Base-by-base conservation (phyloP, 2,888 invertebrate genomes). In the Tiliacea citrago region DNA sequence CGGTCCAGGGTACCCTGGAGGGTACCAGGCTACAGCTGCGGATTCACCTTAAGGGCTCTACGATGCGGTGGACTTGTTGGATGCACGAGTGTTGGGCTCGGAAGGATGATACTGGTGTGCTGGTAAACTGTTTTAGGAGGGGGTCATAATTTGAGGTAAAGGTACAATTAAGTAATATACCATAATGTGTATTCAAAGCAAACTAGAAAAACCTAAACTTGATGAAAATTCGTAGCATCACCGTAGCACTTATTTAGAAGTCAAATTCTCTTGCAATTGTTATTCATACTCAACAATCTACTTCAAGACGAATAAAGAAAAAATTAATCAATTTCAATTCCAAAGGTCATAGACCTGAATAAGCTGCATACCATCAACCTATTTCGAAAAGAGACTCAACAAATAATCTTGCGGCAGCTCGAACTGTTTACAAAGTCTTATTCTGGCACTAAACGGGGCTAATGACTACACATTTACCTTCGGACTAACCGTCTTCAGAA, bases 341-440 rank as follows among this genome's bases (percentile, higher is more conserved):
- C 12, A 72, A 75, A 84, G 63, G 69, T 70, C 55, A 70, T 49
- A 61, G 63, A 70, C 81, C 75, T 75, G 47, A 75, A 75, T 81
- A 73, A 68, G 29, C 60, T 65, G 85, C 45, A 73, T 72, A 61
- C 45, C n/a, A 78, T 83, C 82, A 75, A 67, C 78, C 85, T 75
- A 85, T 85, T 82, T 82, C 53, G 24, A 82, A 53, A 71, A 68
- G 53, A 82, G 82, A 73, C 77, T 73, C 61, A 42, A 77, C 82
- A 84, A 73, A 69, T 65, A 61, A 70, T 77, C 55, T 82, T 76
- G 82, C 70, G 70, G 85, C 84, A 77, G 85, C 82, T 70, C 68
- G 65, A 85, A 77, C 82, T 85, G 82, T 68, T 83, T 83, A 79
- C 79, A 85, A 85, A 83, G 83, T 83, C 85, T 75, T 83, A 83